phyloP scores from a whole-genome alignment of 2,113 vertebrate genomes.

The Leptodactylus fuscus region DNA sequence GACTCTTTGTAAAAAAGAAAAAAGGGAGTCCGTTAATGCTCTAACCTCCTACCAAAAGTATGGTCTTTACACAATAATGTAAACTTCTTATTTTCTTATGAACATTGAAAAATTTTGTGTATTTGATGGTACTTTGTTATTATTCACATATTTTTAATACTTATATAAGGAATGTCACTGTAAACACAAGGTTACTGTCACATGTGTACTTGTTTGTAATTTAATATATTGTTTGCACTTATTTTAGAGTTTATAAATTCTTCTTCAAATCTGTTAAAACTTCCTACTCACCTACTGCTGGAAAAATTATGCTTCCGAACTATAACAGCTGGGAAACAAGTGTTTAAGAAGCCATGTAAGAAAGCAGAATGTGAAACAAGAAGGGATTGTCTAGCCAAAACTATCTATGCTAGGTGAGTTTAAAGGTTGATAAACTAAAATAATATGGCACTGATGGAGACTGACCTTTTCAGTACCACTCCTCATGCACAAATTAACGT shows the following conservation, averaged over 20 bases:
- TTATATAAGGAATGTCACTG: background rate
- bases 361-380: slow-evolving; percentile 83
- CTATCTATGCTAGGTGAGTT: slow-evolving; percentile 84
- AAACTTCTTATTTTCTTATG: too few relatives aligned
- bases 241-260: slow-evolving; percentile 76
- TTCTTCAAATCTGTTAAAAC: slow-evolving; percentile 78
- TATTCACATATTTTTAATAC: background rate
- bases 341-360: slow-evolving; percentile 87
- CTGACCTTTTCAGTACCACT: too few relatives aligned
- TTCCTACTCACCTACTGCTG: slow-evolving; percentile 76
- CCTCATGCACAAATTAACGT: too few relatives aligned
- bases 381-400: slow-evolving; percentile 93
- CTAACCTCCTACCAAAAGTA: too few relatives aligned
- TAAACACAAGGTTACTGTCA: background rate
- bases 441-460: too few relatives aligned
- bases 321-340: slow-evolving; percentile 85
- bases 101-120: too few relatives aligned
- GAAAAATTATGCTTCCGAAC: slow-evolving; percentile 79
- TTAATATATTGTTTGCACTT: background rate
- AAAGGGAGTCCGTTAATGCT: too few relatives aligned
- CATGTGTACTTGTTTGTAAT: background rate
- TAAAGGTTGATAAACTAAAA: background rate
- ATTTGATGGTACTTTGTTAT: too few relatives aligned
- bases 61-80: too few relatives aligned
- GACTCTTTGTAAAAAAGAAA: too few relatives aligned